Percentiles rank a stretch among this genome's conserved stretches.
These are phyloP conservation scores for Carassius carassius DNA, from an alignment of 2,113 vertebrate genomes.

Conservation along the genomic window DNA sequence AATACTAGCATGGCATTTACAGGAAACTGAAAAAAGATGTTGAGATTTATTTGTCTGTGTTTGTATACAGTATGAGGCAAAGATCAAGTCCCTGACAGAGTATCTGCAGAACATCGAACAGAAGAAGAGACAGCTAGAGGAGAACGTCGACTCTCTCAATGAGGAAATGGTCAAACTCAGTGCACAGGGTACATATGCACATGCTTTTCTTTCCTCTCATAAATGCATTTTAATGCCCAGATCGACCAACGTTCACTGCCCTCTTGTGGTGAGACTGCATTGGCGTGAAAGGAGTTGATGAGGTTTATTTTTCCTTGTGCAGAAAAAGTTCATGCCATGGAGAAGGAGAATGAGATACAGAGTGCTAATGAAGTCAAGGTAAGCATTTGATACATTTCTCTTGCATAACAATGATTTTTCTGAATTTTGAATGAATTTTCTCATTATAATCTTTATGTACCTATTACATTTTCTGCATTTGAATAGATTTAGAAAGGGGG, in stretches of 20 bases:
- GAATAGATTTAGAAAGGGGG: background rate
- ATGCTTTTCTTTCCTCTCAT: background rate
- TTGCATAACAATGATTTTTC: too few relatives aligned
- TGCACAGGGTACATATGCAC: slow-evolving; percentile 81
- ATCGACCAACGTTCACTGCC: background rate
- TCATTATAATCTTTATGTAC: too few relatives aligned
- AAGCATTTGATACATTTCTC: slow-evolving; percentile 38
- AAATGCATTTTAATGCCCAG: background rate
- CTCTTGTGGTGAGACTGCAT: slow-evolving; percentile 4
- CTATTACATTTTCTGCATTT: too few relatives aligned
- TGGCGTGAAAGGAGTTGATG: background rate
- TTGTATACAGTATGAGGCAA: slow-evolving; percentile 86
- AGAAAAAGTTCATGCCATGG: slow-evolving; percentile 95
- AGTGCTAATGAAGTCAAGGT: slow-evolving; percentile 95
- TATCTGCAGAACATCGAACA: slow-evolving; percentile 95
- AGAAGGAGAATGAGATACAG: slow-evolving; percentile 93
- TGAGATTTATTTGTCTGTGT: slow-evolving; percentile 22
- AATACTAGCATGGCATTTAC: background rate
- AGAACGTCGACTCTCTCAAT: slow-evolving; percentile 89
- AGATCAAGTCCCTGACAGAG: slow-evolving; percentile 96
- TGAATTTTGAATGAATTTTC: too few relatives aligned
- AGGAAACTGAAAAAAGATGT: background rate
- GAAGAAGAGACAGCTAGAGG: slow-evolving; percentile 94
- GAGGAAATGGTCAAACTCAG: slow-evolving; percentile 91
- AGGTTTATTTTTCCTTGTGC: slow-evolving; percentile 32